Base-by-base conservation (phyloP, 2,797 vertebrate genomes). In the Dallia pectoralis region DNA sequence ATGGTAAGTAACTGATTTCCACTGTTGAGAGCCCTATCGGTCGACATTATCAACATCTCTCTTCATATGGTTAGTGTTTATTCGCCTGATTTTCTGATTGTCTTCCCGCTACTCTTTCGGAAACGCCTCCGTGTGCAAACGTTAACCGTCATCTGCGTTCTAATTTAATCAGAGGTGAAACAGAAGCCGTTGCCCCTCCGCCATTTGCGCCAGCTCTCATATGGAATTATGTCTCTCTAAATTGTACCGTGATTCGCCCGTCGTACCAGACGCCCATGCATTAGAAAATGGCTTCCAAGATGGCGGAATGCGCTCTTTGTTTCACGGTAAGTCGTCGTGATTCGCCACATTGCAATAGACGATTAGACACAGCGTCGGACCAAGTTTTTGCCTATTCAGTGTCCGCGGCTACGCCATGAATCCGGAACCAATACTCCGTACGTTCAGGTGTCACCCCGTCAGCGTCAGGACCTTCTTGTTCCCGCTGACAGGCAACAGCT, bases 211-310 rank as follows among this genome's bases (percentile, higher is more conserved):
- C 9, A 4, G 22, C 70, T 74, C 69, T 82, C 71, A 32, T 3
- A 6, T 29, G 51, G 56, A 81, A 71, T 36, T 66, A 70, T 78
- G 74, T 15, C 44, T 62, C 9, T 71, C 75, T 51, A 8, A 80
- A 72, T 74, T 73, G 59, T 79, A 70, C 75, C 72, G 59, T 30
- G 12, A 25, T 9, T 69, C 40, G 68, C 67, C 81, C 78, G 3
- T 74, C 71, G 66, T 63, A 76, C 73, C 70, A 75, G 44, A 72
- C 77, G 2, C 25, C 61, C n/a, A 80, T 70, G 30, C 66, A 25
- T 84, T 82, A 83, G 87, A 89, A 91, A 78, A 90, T 88, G 88
- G 88, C 87, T 88, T 82, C 87, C 87, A 81, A 86, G 87, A 86
- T 85, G 85, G 85, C 75, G 77, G 80, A 66, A 78, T 73, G 40